phyloP scores from a whole-genome alignment of 1,140 invertebrate genomes.

The Rhizoglyphus robini region DNA sequence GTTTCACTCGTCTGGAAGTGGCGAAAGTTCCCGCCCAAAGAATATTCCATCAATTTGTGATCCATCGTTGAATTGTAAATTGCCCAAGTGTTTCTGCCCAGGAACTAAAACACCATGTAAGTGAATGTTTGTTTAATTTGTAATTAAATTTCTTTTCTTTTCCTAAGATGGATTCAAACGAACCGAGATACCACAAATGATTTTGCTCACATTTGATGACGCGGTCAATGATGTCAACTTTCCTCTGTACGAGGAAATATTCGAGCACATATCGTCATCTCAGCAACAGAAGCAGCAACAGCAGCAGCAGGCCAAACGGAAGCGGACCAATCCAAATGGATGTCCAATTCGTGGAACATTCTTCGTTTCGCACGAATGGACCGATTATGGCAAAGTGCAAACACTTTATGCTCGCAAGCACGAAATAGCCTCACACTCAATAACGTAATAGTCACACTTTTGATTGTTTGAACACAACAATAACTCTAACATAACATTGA shows the following conservation, averaged over 20 bases:
- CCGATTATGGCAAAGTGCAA: constrained; percentile 92
- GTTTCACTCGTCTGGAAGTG: neutral
- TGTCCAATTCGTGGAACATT: constrained; percentile 79
- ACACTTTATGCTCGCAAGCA: constrained; percentile 83
- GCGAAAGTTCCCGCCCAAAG: neutral
- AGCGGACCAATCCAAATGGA: constrained; percentile 79
- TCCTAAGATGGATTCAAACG: constrained; percentile 41
- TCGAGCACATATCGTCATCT: constrained; percentile 39
- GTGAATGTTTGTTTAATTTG: neutral
- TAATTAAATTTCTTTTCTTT: neutral
- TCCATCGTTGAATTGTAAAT: constrained; percentile 2
- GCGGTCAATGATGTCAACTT: constrained; percentile 88
- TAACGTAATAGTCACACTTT: constrained; percentile 66
- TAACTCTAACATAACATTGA: too few species aligned
- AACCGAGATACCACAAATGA: constrained; percentile 74
- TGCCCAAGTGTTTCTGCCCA: constrained; percentile 10
- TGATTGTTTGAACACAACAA: neutral
- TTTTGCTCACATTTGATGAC: constrained; percentile 82
- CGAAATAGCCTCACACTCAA: constrained; percentile 90
- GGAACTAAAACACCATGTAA: constrained; percentile 4
- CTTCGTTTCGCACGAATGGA: constrained; percentile 96
- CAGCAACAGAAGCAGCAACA: constrained; percentile 34
- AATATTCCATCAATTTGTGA: constrained; percentile 12
- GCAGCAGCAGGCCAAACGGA: constrained; percentile 47
- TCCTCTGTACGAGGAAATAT: constrained; percentile 69